These are phyloP conservation scores for Xerus inauris DNA, from an alignment of 2,113 vertebrate genomes.

Conservation along the genomic window DNA sequence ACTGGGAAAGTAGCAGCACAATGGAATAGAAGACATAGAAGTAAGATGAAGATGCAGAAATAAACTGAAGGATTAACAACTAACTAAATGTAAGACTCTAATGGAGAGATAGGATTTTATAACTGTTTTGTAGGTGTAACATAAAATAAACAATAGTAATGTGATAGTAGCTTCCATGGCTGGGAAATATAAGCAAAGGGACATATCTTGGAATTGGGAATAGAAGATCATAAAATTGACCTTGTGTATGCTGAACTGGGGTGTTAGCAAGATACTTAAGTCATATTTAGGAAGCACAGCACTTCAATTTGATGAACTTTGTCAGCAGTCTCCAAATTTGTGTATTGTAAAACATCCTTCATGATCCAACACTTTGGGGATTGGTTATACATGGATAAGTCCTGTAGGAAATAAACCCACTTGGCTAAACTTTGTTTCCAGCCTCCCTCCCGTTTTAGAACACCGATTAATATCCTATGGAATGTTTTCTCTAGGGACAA, in stretches of 20 bases:
- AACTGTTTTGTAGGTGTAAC: background rate
- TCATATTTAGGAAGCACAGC: background rate
- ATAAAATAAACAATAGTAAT: background rate
- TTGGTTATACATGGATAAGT: background rate
- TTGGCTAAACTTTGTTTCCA: slow-evolving; percentile 16
- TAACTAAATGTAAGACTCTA: background rate
- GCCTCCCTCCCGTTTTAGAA: background rate
- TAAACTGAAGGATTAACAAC: background rate
- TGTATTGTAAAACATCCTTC: background rate
- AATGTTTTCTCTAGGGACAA: background rate
- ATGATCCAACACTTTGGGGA: background rate
- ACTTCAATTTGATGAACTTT: background rate
- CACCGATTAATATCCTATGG: background rate
- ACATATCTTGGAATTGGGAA: background rate
- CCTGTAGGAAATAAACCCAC: background rate
- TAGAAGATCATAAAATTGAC: slow-evolving; percentile 8
- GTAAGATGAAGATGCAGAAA: background rate
- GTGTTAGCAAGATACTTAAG: background rate
- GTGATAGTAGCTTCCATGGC: background rate
- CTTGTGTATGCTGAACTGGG: background rate
- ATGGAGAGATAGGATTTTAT: background rate
- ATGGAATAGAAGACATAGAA: background rate
- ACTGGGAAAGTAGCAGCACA: background rate
- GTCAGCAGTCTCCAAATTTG: background rate
- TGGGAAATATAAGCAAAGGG: background rate